phyloP scores from a whole-genome alignment of 1,140 invertebrate species.

The Diprion similis region DNA sequence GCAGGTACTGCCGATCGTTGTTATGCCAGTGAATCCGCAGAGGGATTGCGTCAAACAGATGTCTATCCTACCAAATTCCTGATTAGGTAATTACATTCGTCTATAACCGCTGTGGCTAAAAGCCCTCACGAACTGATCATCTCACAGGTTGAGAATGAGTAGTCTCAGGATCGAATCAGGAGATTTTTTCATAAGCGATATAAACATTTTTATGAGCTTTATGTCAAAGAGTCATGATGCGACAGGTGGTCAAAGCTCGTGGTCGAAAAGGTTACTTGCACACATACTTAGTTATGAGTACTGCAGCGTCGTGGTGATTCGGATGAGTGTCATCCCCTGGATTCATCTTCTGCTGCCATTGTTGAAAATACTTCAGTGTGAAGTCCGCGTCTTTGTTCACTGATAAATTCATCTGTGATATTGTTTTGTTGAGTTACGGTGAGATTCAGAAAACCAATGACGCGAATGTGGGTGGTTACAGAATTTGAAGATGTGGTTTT shows the following conservation, averaged over 20 bases:
- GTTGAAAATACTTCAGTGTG: conserved; percentile 67
- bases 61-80: conserved; percentile 55
- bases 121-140: too few relatives aligned
- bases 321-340: conserved; percentile 66
- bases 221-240: too few relatives aligned
- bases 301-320: conserved; percentile 74
- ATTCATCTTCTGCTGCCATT: conserved; percentile 69
- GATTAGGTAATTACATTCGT: neutral
- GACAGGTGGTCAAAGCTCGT: too few relatives aligned
- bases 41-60: conserved; percentile 64
- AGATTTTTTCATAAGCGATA: neutral
- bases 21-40: conserved; percentile 66
- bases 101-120: too few relatives aligned
- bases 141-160: too few relatives aligned
- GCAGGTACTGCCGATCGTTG: conserved; percentile 67
- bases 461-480: conserved; percentile 12
- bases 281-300: conserved; percentile 71
- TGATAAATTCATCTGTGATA: conserved; percentile 38
- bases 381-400: conserved; percentile 64
- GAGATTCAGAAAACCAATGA: neutral
- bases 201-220: too few relatives aligned
- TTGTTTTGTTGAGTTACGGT: conserved; percentile 12
- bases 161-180: neutral
- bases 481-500: conserved; percentile 19
- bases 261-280: neutral